Evolutionary conservation across 2,888 invertebrate species (phyloP).

Genomic region (Nomada flava): DNA sequence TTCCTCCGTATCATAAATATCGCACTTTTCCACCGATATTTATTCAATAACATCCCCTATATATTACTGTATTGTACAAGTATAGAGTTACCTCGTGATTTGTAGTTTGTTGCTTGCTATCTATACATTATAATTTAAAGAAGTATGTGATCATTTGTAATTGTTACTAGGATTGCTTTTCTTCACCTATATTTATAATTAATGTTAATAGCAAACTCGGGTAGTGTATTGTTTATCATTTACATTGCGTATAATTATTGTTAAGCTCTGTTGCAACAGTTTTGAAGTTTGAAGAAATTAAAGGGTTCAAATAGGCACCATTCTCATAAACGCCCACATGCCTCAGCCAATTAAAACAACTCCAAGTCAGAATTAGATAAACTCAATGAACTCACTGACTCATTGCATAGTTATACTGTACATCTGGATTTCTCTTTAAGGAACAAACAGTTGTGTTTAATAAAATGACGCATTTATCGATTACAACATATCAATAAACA

Average conservation of each 20-base stretch:
- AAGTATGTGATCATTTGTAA: conserved; percentile 39
- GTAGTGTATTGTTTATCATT: conserved; percentile 42
- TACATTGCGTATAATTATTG: not conserved
- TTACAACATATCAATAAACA: conserved; percentile 10
- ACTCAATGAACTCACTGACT: conserved; percentile 66
- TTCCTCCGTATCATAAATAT: conserved; percentile 1
- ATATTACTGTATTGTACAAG: conserved; percentile 29
- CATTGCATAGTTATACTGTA: conserved; percentile 60
- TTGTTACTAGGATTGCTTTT: conserved; percentile 49
- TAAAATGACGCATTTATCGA: not conserved
- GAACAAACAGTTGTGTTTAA: not conserved
- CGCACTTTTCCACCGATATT: conserved; percentile 39
- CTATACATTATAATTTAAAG: conserved; percentile 24
- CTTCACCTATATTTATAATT: conserved; percentile 37
- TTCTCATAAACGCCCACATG: conserved; percentile 57
- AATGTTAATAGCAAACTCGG: conserved; percentile 32
- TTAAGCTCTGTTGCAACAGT: not conserved
- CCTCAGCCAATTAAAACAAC: conserved; percentile 60
- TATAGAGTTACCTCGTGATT: conserved; percentile 39
- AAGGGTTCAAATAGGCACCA: conserved; percentile 7
- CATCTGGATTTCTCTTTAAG: conserved; percentile 15
- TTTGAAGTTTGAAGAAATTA: conserved; percentile 9
- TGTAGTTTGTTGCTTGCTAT: conserved; percentile 67
- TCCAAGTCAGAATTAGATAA: conserved; percentile 34
- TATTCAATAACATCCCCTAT: conserved; percentile 29